phyloP scores from a whole-genome alignment of 2,797 vertebrate species.

The Trichosurus vulpecula region DNA sequence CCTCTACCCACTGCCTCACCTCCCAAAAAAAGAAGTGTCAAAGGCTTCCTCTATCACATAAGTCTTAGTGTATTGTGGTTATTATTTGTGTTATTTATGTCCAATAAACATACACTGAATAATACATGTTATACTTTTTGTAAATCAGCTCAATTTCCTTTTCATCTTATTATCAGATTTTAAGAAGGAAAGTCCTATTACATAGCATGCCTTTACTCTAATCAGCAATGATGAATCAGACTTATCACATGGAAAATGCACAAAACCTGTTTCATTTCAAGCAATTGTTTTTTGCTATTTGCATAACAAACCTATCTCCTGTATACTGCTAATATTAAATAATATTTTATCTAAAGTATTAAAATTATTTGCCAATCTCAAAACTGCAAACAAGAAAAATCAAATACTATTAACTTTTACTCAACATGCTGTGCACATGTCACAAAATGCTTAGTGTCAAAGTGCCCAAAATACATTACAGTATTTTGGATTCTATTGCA shows the following conservation, averaged over 20 bases:
- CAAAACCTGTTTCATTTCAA: neutral
- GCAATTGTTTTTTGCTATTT: slow-evolving; percentile 32
- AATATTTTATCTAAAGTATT: slow-evolving; percentile 22
- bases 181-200: neutral
- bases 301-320: neutral
- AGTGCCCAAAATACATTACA: too few relatives aligned
- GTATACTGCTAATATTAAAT: neutral
- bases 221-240: neutral
- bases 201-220: neutral
- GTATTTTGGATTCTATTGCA: neutral
- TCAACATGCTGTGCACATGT: neutral
- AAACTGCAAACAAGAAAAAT: slow-evolving; percentile 64
- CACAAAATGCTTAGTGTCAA: slow-evolving; percentile 46
- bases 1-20: neutral
- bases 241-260: neutral
- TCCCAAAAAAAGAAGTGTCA: neutral
- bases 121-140: neutral
- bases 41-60: slow-evolving; percentile 18
- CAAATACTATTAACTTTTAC: slow-evolving; percentile 19
- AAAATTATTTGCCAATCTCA: slow-evolving; percentile 41
- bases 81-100: neutral
- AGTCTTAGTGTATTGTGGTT: neutral
- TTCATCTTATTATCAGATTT: slow-evolving; percentile 2
- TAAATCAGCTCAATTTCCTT: slow-evolving; percentile 22
- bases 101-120: neutral